Conservation (phyloP, 2,797 vertebrate genomes). For the Anguilla megastoma region DNA sequence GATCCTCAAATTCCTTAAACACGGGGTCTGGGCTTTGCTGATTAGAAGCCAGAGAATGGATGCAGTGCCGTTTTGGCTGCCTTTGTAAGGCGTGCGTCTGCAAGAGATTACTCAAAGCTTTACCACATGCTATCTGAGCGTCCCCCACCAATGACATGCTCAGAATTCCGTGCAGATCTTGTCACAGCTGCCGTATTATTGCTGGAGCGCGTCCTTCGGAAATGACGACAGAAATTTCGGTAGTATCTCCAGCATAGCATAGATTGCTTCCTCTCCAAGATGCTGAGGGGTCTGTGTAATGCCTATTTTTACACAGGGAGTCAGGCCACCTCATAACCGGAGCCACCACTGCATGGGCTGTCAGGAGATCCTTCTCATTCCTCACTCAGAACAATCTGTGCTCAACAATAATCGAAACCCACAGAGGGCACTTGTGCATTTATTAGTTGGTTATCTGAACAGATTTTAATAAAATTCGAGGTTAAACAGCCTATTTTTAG, state of each 20-base stretch:
- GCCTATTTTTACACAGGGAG: conserved; percentile 1
- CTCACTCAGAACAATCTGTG: not conserved
- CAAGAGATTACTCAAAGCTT: conserved; percentile 32
- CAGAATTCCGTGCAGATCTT: conserved; percentile 33
- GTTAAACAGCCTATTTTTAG: not conserved
- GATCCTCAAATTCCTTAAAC: conserved; percentile 9
- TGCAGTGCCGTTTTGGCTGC: not conserved
- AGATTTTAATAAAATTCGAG: not conserved
- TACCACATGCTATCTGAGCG: conserved; percentile 32
- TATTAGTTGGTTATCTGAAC: not conserved
- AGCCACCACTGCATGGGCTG: not conserved
- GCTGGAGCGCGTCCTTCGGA: conserved; percentile 24
- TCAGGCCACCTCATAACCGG: not conserved
- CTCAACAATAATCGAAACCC: not conserved
- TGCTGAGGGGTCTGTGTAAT: not conserved
- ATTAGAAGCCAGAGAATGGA: not conserved
- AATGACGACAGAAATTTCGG: conserved; percentile 32
- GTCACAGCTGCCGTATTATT: conserved; percentile 36
- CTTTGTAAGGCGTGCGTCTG: conserved; percentile 25
- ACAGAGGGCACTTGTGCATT: not conserved
- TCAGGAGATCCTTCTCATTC: not conserved
- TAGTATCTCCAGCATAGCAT: conserved; percentile 34
- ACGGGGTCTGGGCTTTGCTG: not conserved
- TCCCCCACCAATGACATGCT: conserved; percentile 36
- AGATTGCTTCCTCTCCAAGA: conserved; percentile 37